Base-by-base conservation (phyloP, 2,113 vertebrate genomes). In the Archilochus colubris region DNA sequence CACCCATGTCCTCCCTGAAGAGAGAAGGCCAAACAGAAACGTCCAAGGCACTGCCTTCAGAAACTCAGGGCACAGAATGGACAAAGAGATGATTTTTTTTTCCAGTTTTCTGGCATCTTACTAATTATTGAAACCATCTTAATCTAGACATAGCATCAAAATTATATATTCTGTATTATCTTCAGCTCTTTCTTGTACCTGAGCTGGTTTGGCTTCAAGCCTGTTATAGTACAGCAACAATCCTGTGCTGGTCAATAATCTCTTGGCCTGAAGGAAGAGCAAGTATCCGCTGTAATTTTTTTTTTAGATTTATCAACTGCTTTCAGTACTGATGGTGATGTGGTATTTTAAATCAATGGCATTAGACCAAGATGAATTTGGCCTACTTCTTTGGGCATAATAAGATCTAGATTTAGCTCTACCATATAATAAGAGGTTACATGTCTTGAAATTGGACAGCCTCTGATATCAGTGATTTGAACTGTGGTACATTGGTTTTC, bases 321-420 rank as follows among this genome's bases (percentile, higher is more conserved):
- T 84, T 83, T 70, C 69, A 64, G 19, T 82, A 66, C 9, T 53
- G 3, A 62, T 78, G 19, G 53, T 63, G 63, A 33, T 28, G 38
- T 73, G 14, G 18, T 48, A 48, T 21, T 67, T 21, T 67, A 76
- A 79, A 58, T 78, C 36, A 78, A 53, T n/a, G 27, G 23, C 91
- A 61, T 78, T 75, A 87, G n/a, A 81, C 12, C 38, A 72, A 88
- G 6, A 79, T 2, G 7, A 78, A 72, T 21, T 64, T 86, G 70
- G 44, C 38, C 33, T 23, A 54, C 54, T 93, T 93, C 30, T 50
- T 48, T 84, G 30, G 87, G 40, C 27, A 53, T 79, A 91, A 83
- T n/a, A 80, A 77, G 51, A 78, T 86, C 23, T 31, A 88, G 46
- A 78, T 13, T 51, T 20, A 77, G 15, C 46, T 78, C 82, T 8